Evolutionary conservation across 2,888 invertebrate genomes (phyloP).

Genomic region (Rhimphoctona megacephalus): DNA sequence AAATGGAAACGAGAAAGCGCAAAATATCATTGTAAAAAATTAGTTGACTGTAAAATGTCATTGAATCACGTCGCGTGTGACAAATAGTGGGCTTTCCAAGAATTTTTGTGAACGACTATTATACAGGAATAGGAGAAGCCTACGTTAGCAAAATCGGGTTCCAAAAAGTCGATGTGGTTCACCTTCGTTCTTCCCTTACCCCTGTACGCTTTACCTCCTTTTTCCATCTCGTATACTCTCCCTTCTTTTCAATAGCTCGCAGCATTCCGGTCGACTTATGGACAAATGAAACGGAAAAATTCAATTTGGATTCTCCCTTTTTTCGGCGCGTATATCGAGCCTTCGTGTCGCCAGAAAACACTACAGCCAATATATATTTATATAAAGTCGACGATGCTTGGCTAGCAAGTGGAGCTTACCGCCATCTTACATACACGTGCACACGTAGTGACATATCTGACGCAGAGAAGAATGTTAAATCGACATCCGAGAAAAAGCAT

Average conservation of each 20-base stretch:
- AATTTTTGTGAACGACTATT: slow-evolving; percentile 70
- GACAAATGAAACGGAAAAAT: slow-evolving; percentile 81
- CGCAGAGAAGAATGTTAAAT: slow-evolving; percentile 58
- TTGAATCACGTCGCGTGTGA: slow-evolving; percentile 25
- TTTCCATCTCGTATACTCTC: slow-evolving; percentile 32
- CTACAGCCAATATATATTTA: slow-evolving; percentile 40
- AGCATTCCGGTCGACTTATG: slow-evolving; percentile 72
- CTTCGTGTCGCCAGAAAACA: slow-evolving; percentile 55
- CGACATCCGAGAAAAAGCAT: slow-evolving; percentile 42
- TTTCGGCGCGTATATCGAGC: slow-evolving; percentile 58
- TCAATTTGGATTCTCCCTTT: slow-evolving; percentile 76
- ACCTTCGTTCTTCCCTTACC: slow-evolving; percentile 61
- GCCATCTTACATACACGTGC: neutral
- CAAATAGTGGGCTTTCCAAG: slow-evolving; percentile 36
- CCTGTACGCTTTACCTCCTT: slow-evolving; percentile 35
- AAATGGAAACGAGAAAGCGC: neutral
- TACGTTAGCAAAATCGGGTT: slow-evolving; percentile 62
- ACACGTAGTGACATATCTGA: slow-evolving; percentile 43
- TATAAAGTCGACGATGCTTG: slow-evolving; percentile 37
- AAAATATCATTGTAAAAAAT: slow-evolving; percentile 13
- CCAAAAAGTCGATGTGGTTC: slow-evolving; percentile 67
- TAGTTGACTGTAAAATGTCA: slow-evolving; percentile 40
- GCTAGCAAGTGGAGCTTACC: slow-evolving; percentile 15
- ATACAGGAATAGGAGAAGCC: slow-evolving; percentile 61
- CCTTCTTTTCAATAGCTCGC: slow-evolving; percentile 51